Evolutionary conservation across 2,797 vertebrate species (phyloP), one percentile per base, ranked within the genome.

Genomic region (Dendrocincla fuliginosa): DNA sequence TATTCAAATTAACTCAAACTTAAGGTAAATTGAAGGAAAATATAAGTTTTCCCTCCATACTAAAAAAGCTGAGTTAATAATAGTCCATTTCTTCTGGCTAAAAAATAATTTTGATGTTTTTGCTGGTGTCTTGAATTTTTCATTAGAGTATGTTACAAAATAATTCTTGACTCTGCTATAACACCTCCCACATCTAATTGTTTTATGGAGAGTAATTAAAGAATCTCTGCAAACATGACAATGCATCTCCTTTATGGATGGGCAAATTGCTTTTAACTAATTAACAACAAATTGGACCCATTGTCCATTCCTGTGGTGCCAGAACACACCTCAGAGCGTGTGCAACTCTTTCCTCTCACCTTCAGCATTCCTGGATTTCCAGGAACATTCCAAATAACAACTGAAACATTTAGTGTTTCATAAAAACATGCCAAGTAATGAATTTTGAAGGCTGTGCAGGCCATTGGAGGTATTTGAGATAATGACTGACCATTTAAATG

Each of bases 381-480:
- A 86, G 55, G 61, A 44, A 33, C 30, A 27, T 94, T 53, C 59
- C 30, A 86, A 81, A 68, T 12, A 44, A 19, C 44, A 46, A 22
- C 22, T 49, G 37, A 93, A 95, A 24, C 42, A 49, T n/a, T 81
- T 52, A 28, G 13, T 19, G 13, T 84, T 94, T 37, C 25, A 33
- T 59, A 76, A 93, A 91, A 32, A 84, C 65, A 16, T 32, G 42
- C 37, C 61, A 79, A 90, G 75, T 63, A 87, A 85, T 71, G 64
- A 95, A 59, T 87, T 91, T 28, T 75, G 64, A 80, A 87, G 41
- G 80, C 60, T 76, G 2, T 65, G n/a, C 14, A 5, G 84, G 71
- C 37, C 42, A 19, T 61, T 95, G 90, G 57, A 93, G 71, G 25
- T 79, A 80, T 68, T 82, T 93, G 93, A 59, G 80, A 20, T 91